Evolutionary conservation across 2,797 vertebrate genomes (phyloP), one percentile per base, ranked within the genome.

Genomic region (Pitangus sulphuratus): DNA sequence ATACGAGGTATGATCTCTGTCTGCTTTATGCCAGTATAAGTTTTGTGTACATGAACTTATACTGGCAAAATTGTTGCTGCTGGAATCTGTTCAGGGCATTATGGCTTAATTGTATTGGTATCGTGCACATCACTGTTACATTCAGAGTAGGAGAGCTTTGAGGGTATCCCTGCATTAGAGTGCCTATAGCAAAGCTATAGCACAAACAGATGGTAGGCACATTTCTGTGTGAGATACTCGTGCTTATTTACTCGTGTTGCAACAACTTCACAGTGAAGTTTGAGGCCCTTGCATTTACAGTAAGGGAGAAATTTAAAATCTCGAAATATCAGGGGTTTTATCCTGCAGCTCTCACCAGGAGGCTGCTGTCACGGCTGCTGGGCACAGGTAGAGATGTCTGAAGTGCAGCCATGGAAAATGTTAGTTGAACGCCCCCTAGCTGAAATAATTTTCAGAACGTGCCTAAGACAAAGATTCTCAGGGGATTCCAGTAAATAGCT

Each of bases 391-490:
- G 37, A 42, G 37, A 30, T 22, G 33, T 37, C 51, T 21, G 7
- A 84, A 79, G 62, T 70, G 70, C 86, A 70, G 66, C 47, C 44
- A 19, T 22, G 47, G 78, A 40, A 90, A 71, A 70, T 30, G 76
- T 87, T 69, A 65, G 77, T 30, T 66, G 91, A 53, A 45, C 69
- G 85, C 95, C 94, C 84, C 88, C 94, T 94, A 82, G 92, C 92
- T 48, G 93, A 90, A 95, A 60, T 30, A 14, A 48, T 84, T 66
- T 66, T 93, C 50, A 66, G 54, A 93, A 84, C 74, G 58, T 20
- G 47, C 45, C 7, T n/a, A 33, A 66, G 24, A 10, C 28, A 11
- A 44, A 79, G 6, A 2, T 89, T 89, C 83, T 56, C 66, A 30
- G 33, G 25, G 28, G 9, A 66, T 68, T 91, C 44, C 19, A 33